Percentiles rank a stretch among this genome's conserved stretches.
phyloP scores from a whole-genome alignment of 2,888 invertebrate species.

The Luperina nickerlii region DNA sequence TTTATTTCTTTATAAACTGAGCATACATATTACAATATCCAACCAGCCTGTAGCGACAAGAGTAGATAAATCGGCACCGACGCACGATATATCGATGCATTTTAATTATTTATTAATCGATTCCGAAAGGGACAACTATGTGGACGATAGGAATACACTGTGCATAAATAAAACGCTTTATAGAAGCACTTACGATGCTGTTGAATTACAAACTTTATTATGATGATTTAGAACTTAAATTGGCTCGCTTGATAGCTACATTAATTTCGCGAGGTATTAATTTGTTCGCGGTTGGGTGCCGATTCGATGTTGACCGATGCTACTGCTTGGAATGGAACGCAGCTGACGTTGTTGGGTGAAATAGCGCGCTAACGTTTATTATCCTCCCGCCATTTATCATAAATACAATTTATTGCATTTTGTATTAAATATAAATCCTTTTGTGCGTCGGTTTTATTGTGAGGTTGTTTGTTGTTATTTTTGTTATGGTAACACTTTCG shows the following conservation, averaged over 20 bases:
- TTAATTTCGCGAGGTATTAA: conserved; percentile 73
- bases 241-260: conserved; percentile 29
- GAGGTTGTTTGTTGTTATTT: conserved; percentile 51
- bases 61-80: conserved; percentile 65
- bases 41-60: conserved; percentile 58
- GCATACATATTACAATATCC: conserved; percentile 55
- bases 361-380: conserved; percentile 57
- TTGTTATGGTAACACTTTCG: conserved; percentile 54
- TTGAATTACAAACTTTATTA: conserved; percentile 50
- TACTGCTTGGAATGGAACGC: conserved; percentile 63
- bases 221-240: conserved; percentile 45
- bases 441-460: conserved; percentile 49
- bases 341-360: conserved; percentile 61
- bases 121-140: conserved; percentile 63
- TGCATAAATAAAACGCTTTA: conserved; percentile 50
- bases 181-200: conserved; percentile 33
- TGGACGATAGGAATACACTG: conserved; percentile 57
- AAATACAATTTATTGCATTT: conserved; percentile 58
- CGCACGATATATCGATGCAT: conserved; percentile 73
- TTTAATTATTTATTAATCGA: conserved; percentile 78
- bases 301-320: conserved; percentile 67
- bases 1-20: conserved; percentile 39
- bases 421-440: conserved; percentile 56
- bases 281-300: conserved; percentile 76
- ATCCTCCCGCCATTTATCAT: conserved; percentile 57